Conservation (phyloP, 1,140 invertebrate genomes). For the Zaprionus davidi region DNA sequence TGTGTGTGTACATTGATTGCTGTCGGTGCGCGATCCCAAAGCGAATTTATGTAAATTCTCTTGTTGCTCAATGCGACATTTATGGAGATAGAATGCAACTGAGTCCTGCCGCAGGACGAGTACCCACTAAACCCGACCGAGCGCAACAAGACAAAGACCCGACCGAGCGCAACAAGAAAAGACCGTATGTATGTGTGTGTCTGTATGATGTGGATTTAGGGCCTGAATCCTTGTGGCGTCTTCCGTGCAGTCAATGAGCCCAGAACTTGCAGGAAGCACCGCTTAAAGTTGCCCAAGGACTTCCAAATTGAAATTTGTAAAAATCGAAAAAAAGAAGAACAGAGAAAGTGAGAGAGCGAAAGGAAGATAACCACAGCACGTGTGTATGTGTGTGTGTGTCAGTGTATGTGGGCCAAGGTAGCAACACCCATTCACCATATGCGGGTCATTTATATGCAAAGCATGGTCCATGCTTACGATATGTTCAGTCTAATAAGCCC, state of each 20-base stretch:
- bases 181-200: neutral
- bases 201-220: slow-evolving; percentile 27
- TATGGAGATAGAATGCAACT: slow-evolving; percentile 78
- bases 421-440: slow-evolving; percentile 38
- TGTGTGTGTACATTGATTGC: slow-evolving; percentile 62
- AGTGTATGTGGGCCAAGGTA: slow-evolving; percentile 48
- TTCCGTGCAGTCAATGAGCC: slow-evolving; percentile 57
- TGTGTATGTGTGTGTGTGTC: neutral
- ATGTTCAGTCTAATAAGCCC: slow-evolving; percentile 70
- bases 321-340: slow-evolving; percentile 1
- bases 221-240: slow-evolving; percentile 14
- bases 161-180: slow-evolving; percentile 35
- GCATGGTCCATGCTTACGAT: slow-evolving; percentile 67
- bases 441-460: slow-evolving; percentile 79
- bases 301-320: slow-evolving; percentile 50
- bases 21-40: slow-evolving; percentile 31
- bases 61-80: slow-evolving; percentile 65
- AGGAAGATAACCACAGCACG: slow-evolving; percentile 7
- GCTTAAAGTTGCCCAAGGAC: slow-evolving; percentile 63
- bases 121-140: slow-evolving; percentile 20
- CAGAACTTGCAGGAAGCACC: slow-evolving; percentile 32
- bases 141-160: slow-evolving; percentile 35
- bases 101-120: slow-evolving; percentile 31
- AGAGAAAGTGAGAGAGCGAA: neutral
- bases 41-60: slow-evolving; percentile 75